Evolutionary conservation across 2,797 vertebrate genomes (phyloP), one percentile per base, ranked within the genome.

Genomic region (Hemitrygon akajei): DNA sequence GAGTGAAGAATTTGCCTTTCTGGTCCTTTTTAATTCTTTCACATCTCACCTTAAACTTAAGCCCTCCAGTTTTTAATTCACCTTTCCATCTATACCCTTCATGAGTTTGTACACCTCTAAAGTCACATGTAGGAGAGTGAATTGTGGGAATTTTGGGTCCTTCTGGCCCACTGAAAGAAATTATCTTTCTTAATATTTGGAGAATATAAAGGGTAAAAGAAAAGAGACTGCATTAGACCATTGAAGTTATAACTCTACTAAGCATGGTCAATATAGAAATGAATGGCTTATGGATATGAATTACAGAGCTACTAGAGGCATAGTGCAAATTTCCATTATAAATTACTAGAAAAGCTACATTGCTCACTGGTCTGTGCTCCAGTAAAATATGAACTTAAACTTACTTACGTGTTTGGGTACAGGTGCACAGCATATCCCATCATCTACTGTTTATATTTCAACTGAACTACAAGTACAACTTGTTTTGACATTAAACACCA

Each of bases 401-500:
- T 37, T n/a, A n/a, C n/a, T 58, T 30, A 34, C 22, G 34, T 37
- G 9, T 6, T 89, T 37, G 63, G 5, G 69, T 30, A 58, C 30
- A n/a, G 14, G n/a, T 87, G 14, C 18, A 87, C 30, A 5, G 1
- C 34, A 4, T 4, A n/a, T 63, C 9, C n/a, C n/a, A 89, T 34
- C n/a, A 34, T 37, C 20, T 89, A 37, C 63, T 69, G 60, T 69
- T 69, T 89, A 69, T 37, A 34, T 89, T 89, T 89, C 7, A 69
- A 60, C 63, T 89, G 86, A 89, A 37, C 7, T 37, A 20, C 34
- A 89, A 37, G 30, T 69, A 1, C 60, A 89, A 66, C 7, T 89
- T 89, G 63, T 69, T 63, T 89, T 89, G 86, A 89, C n/a, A 89
- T 89, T 63, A 89, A 63, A 69, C 9, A 37, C 60, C n/a, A 89